Conservation (phyloP, 2,113 vertebrate species). For the Macrotis lagotis region DNA sequence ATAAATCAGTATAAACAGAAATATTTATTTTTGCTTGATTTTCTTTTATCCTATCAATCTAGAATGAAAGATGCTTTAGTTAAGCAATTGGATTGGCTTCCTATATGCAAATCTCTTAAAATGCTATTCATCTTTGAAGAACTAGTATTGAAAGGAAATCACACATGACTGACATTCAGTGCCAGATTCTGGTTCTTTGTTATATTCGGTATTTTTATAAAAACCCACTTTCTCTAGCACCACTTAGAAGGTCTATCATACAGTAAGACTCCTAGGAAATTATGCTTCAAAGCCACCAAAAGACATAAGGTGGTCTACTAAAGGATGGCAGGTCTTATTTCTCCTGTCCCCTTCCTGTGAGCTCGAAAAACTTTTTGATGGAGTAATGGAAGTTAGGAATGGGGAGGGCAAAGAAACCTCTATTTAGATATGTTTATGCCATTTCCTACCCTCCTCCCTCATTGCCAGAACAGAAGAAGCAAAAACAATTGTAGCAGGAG, state of each 20-base stretch:
- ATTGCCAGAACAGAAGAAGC: neutral
- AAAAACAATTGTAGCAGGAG: neutral
- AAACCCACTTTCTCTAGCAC: constrained; percentile 45
- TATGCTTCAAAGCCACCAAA: constrained; percentile 60
- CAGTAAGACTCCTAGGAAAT: constrained; percentile 55
- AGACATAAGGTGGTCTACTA: constrained; percentile 18
- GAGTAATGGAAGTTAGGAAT: neutral
- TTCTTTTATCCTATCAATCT: neutral
- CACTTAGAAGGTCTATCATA: constrained; percentile 47
- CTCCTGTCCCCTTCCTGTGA: neutral
- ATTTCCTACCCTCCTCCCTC: neutral
- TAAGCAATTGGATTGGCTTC: constrained; percentile 19
- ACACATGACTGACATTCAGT: constrained; percentile 49
- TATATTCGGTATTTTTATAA: constrained; percentile 46
- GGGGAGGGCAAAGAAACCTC: neutral
- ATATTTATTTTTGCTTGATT: constrained; percentile 32
- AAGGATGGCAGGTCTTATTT: constrained; percentile 32
- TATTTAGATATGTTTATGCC: neutral
- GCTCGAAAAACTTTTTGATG: neutral
- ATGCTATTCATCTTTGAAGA: constrained; percentile 32
- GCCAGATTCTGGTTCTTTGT: constrained; percentile 46
- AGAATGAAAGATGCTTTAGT: constrained; percentile 16
- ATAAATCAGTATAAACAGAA: constrained; percentile 21
- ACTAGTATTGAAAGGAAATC: constrained; percentile 38
- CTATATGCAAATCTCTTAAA: constrained; percentile 55